Percentiles rank a stretch among this genome's conserved stretches.
Evolutionary conservation across 2,888 invertebrate species (phyloP).

Genomic region (Drosophila quinaria): DNA sequence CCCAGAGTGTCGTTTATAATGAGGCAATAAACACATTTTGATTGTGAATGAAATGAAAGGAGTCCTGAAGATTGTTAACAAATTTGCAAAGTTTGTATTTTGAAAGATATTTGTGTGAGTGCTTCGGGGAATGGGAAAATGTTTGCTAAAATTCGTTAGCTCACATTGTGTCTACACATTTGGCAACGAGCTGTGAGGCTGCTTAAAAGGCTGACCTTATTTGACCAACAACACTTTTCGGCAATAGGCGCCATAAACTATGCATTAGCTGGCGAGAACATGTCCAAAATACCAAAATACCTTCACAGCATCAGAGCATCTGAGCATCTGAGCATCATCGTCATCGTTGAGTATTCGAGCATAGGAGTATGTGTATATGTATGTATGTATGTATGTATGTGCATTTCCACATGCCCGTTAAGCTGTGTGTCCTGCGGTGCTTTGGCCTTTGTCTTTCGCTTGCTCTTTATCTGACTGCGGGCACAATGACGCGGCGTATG

Average conservation of each 20-base stretch:
- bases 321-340: conserved; percentile 11
- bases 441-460: conserved; percentile 61
- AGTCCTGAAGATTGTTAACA: conserved; percentile 23
- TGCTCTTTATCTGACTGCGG: conserved; percentile 71
- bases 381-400: conserved; percentile 41
- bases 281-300: conserved; percentile 75
- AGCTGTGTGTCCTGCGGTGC: conserved; percentile 39
- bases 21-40: conserved; percentile 66
- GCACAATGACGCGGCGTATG: conserved; percentile 79
- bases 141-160: conserved; percentile 6
- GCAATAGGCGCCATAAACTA: conserved; percentile 76
- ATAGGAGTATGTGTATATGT: not conserved
- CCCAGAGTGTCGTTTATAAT: conserved; percentile 55
- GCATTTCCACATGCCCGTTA: conserved; percentile 44
- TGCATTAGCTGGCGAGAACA: conserved; percentile 74
- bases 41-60: conserved; percentile 62
- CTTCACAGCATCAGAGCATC: conserved; percentile 29
- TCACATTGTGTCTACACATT: conserved; percentile 11
- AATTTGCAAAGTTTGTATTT: conserved; percentile 39
- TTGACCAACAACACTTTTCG: conserved; percentile 73
- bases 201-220: conserved; percentile 50
- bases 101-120: conserved; percentile 16
- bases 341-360: conserved; percentile 27
- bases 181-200: conserved; percentile 1
- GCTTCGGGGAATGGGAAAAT: not conserved